phyloP scores from a whole-genome alignment of 2,113 vertebrate genomes.

The Tragelaphus scriptus region DNA sequence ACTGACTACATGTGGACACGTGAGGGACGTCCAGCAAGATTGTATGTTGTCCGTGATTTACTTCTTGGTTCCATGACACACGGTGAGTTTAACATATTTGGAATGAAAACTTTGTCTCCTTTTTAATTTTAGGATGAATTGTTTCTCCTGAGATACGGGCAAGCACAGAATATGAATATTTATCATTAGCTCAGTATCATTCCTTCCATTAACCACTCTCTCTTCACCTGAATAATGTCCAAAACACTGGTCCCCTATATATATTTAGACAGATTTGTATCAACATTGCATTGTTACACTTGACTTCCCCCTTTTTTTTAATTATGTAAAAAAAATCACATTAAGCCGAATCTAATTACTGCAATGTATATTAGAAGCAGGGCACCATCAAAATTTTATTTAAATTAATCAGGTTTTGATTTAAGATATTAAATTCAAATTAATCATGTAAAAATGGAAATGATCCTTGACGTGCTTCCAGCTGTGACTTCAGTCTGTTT shows the following conservation, averaged over 20 bases:
- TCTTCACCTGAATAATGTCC: conserved; percentile 66
- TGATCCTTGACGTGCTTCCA: conserved; percentile 99
- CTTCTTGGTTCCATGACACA: accelerated
- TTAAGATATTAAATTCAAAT: conserved; percentile 99
- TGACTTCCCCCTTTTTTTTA: conserved; percentile 88
- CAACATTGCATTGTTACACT: conserved; percentile 85
- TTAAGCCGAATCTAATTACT: conserved; percentile 94
- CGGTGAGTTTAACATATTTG: accelerated
- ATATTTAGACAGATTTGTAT: conserved; percentile 82
- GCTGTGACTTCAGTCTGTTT: conserved; percentile 99
- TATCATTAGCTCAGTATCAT: background rate
- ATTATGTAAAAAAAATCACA: conserved; percentile 89
- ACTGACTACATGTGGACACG: background rate
- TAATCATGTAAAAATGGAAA: conserved; percentile 99
- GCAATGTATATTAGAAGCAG: conserved; percentile 94
- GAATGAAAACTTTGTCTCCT: background rate
- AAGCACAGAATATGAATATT: accelerated
- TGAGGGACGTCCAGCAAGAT: background rate
- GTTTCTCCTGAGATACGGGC: accelerated
- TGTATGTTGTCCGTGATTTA: accelerated
- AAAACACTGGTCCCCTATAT: conserved; percentile 56
- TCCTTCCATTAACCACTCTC: conserved; percentile 40
- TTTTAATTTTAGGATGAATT: background rate
- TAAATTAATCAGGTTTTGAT: conserved; percentile 99
- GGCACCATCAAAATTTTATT: conserved; percentile 98